Percentiles rank a stretch among this genome's conserved stretches.
Evolutionary conservation across 2,888 invertebrate species (phyloP).

Genomic region (Nephrotoma guestfalica): DNA sequence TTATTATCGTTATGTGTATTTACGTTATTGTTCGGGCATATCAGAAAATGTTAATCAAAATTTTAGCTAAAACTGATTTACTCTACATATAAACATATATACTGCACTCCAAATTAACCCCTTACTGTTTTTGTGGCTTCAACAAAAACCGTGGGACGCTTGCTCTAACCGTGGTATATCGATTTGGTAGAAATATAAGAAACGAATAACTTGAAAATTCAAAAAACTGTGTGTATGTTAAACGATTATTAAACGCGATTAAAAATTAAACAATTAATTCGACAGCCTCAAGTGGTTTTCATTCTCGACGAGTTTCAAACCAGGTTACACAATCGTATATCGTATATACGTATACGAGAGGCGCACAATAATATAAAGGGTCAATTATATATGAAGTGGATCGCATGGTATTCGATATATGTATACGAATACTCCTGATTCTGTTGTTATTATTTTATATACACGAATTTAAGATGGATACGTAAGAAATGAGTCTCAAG

Average conservation of each 20-base stretch:
- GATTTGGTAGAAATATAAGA: background rate
- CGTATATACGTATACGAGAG: background rate
- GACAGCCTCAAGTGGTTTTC: background rate
- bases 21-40: background rate
- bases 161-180: background rate
- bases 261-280: background rate
- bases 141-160: slow-evolving; percentile 4
- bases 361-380: background rate
- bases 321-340: background rate
- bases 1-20: background rate
- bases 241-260: background rate
- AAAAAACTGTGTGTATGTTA: background rate
- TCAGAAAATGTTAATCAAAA: background rate
- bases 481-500: background rate
- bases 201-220: background rate
- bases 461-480: background rate
- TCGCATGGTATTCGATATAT: background rate
- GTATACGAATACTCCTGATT: background rate
- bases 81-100: too few relatives aligned
- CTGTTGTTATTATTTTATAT: background rate
- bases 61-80: background rate
- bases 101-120: background rate
- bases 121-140: background rate
- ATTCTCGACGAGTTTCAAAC: background rate
- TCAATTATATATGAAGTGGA: background rate